phyloP scores from a whole-genome alignment of 1,140 invertebrate species.

The Laodelphax striatellus region DNA sequence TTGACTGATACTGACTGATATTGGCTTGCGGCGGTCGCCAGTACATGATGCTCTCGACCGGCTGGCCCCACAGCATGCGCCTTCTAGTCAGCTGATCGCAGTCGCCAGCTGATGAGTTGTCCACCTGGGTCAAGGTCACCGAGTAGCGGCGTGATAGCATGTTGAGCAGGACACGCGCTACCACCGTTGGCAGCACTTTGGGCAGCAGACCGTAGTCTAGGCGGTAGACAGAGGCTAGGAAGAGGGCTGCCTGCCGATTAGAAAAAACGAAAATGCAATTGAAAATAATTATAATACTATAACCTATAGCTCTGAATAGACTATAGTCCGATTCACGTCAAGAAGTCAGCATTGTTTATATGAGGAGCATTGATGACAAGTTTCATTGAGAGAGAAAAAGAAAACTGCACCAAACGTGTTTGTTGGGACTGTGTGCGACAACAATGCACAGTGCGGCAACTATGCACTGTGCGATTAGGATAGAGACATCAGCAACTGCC shows the following conservation, averaged over 20 bases:
- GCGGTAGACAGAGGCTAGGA: slow-evolving; percentile 52
- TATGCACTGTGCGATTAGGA: no score
- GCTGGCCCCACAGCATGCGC: slow-evolving; percentile 46
- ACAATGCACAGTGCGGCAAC: no score
- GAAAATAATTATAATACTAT: no score
- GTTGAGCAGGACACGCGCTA: slow-evolving; percentile 54
- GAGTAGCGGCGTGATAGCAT: slow-evolving; percentile 58
- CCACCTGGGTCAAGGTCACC: slow-evolving; percentile 55
- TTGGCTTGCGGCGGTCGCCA: slow-evolving; percentile 71
- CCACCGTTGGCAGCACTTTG: slow-evolving; percentile 48
- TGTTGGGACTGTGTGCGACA: no score
- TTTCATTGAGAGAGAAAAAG: no score
- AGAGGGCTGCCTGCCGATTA: slow-evolving; percentile 54
- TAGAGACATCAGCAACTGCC: no score
- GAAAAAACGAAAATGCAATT: no score
- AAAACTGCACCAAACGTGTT: no score
- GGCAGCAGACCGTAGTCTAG: slow-evolving; percentile 52
- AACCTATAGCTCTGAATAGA: no score
- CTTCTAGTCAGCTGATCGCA: slow-evolving; percentile 27
- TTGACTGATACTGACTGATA: slow-evolving; percentile 45
- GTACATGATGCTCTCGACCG: slow-evolving; percentile 52
- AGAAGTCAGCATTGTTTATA: no score
- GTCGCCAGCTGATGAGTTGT: slow-evolving; percentile 18
- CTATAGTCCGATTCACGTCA: no score
- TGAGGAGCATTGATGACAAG: no score